These are phyloP conservation scores for Archilochus colubris DNA, from an alignment of 2,113 vertebrate species.

Conservation along the genomic window DNA sequence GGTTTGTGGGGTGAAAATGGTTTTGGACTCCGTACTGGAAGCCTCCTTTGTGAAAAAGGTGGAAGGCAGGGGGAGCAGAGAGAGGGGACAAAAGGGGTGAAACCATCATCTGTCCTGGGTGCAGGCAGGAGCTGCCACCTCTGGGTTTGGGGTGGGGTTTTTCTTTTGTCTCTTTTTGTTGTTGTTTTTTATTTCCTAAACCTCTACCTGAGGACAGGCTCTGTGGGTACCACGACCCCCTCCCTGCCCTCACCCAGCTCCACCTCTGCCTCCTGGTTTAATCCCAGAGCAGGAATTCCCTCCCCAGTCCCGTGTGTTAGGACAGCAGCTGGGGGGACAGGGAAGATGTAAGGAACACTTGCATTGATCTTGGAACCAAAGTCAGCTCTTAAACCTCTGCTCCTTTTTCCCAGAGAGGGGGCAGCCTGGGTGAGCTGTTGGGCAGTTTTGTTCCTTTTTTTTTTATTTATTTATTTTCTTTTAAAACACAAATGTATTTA, in stretches of 20 bases:
- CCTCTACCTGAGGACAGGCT: accelerated
- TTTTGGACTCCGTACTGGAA: neutral
- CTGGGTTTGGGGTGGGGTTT: neutral
- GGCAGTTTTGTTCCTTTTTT: neutral
- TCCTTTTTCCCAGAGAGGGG: neutral
- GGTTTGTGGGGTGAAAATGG: neutral
- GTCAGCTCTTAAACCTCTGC: neutral
- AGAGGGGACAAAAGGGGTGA: neutral
- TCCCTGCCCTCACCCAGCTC: neutral
- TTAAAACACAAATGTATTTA: conserved; percentile 10
- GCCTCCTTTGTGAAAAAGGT: neutral
- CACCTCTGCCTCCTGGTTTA: neutral
- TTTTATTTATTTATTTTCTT: neutral
- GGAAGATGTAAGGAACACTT: neutral
- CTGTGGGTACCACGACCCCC: neutral
- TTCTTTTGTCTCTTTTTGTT: too few relatives aligned
- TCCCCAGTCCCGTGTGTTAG: neutral
- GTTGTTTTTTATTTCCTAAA: too few relatives aligned
- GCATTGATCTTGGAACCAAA: neutral
- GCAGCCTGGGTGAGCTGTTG: neutral
- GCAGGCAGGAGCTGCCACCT: accelerated
- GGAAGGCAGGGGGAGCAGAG: neutral
- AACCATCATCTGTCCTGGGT: accelerated
- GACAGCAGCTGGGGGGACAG: neutral
- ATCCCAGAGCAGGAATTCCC: neutral